Conservation (phyloP, 2,797 vertebrate species). For the Mus spretus region DNA sequence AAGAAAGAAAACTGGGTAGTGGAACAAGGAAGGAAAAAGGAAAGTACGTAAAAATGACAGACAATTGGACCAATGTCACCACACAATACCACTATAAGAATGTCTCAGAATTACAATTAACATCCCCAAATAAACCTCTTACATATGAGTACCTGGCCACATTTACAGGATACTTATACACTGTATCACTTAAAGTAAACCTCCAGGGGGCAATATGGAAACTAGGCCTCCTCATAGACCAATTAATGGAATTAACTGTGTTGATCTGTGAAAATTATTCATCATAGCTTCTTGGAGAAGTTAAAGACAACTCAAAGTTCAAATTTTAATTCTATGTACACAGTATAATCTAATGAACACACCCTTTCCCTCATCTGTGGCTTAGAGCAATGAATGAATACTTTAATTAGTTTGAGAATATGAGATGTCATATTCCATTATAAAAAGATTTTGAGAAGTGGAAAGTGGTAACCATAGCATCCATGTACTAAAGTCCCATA, state of each 20-base stretch:
- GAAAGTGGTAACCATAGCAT: conserved; percentile 32
- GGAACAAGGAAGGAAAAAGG: background rate
- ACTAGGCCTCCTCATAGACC: background rate
- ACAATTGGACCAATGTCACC: background rate
- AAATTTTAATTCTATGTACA: conserved; percentile 46
- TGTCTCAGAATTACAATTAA: conserved; percentile 40
- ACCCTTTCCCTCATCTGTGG: conserved; percentile 59
- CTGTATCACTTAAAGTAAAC: background rate
- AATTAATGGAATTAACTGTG: background rate
- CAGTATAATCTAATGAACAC: conserved; percentile 49
- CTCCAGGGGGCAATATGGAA: background rate
- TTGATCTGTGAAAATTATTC: conserved; percentile 26
- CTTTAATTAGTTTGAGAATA: conserved; percentile 68
- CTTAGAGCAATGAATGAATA: conserved; percentile 49
- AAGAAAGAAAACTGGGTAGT: background rate
- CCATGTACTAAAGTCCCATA: background rate
- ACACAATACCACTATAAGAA: background rate
- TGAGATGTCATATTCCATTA: conserved; percentile 44
- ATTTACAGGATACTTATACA: background rate
- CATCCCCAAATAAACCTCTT: background rate
- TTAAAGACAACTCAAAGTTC: conserved; percentile 56
- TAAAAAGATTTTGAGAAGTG: conserved; percentile 62
- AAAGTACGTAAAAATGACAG: background rate
- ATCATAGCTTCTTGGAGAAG: conserved; percentile 60
- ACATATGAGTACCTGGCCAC: background rate